Base-by-base conservation (phyloP, 2,113 vertebrate genomes). In the Amphiprion ocellaris region DNA sequence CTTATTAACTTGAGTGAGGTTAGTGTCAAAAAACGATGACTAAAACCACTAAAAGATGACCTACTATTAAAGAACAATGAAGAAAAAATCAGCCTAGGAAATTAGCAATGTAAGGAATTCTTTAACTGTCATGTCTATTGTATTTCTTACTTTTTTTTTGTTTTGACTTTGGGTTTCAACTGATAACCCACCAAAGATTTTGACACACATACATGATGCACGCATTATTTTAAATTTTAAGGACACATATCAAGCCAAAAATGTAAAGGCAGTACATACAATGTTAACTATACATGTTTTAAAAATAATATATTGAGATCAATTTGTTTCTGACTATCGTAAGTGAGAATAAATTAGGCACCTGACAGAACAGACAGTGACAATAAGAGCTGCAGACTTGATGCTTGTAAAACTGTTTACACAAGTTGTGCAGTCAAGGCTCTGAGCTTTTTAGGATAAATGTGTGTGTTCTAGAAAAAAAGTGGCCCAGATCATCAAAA, bases 361-460 rank as follows among this genome's bases (percentile, higher is more conserved):
- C 9, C 30, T 62, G 58, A 69, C 59, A 5, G 60, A 44, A 14
- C 0, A 1, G 4, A 28, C 17, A 7, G 49, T 49, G 67, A 30
- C 66, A 9, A 33, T 61, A 62, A 77, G 33, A 74, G 69, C 69
- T 39, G 61, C 1, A 28, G 58, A 60, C 47, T 21, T 0, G 47
- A 76, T 66, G 58, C 70, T 77, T 76, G 49, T 64, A 19, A 67
- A 70, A 50, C 3, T 77, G 67, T 88, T 82, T 80, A 49, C 64
- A 74, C 82, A 74, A 68, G 76, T 53, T 70, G 77, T 66, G 59
- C 52, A 19, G 70, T 46, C 37, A 26, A 26, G 26, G 3, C 26
- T 26, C 26, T 26, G n/a, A 23, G 53, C 17, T 10, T 23, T 69
- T 37, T 15, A 19, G 74, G 56, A 74, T 55, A 63, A 74, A 84